Evolutionary conservation across 35 echinoderm and acorn worm genomes (phyloP).

Genomic region (Holothuria glaberrima): DNA sequence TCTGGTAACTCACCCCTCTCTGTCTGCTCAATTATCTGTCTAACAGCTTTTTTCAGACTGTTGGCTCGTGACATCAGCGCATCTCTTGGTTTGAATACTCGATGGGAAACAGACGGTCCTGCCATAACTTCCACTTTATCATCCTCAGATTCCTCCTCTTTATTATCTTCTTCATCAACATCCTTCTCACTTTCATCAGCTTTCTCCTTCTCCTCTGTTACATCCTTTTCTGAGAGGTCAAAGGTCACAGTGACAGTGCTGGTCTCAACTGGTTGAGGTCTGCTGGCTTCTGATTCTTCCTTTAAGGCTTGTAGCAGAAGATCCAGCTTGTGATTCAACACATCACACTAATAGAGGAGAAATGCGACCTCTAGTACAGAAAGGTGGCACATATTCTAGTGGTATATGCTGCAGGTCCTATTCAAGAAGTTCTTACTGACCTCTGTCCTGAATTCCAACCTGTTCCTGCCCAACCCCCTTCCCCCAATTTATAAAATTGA

Average conservation of each 20-base stretch:
- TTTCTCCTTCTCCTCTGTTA: slow-evolving; percentile 65
- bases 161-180: slow-evolving; percentile 5
- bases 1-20: slow-evolving; percentile 76
- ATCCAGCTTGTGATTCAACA: slow-evolving; percentile 86
- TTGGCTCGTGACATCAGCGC: slow-evolving; percentile 88
- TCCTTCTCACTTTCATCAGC: slow-evolving; percentile 44
- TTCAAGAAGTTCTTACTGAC: no score
- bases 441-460: no score
- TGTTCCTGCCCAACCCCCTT: no score
- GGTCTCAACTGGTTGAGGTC: slow-evolving; percentile 31
- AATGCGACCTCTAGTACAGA: neutral
- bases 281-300: slow-evolving; percentile 87
- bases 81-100: slow-evolving; percentile 84
- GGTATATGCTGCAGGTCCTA: no score
- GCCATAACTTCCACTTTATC: slow-evolving; percentile 81
- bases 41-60: slow-evolving; percentile 93
- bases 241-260: slow-evolving; percentile 30
- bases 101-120: slow-evolving; percentile 73
- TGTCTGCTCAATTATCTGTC: slow-evolving; percentile 98
- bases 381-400: no score
- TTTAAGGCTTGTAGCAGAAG: slow-evolving; percentile 83
- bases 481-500: no score
- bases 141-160: slow-evolving; percentile 59
- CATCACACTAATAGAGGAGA: slow-evolving; percentile 67
- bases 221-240: slow-evolving; percentile 70